Conservation (phyloP, 1,140 invertebrate species). For the Tetramorium alpestre region DNA sequence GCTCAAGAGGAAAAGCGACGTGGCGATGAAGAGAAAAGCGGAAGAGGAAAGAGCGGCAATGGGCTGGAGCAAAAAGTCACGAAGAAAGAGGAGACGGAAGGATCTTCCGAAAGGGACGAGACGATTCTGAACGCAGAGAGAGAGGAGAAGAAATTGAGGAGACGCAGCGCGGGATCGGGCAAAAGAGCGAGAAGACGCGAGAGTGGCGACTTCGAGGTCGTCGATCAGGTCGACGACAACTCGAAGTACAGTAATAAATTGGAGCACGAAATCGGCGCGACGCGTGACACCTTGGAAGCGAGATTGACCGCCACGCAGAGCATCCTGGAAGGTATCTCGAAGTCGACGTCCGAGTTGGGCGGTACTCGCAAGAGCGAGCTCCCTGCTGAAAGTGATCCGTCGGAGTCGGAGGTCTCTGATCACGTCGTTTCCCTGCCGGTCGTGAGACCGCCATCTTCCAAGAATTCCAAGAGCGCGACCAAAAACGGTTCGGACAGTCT, state of each 20-base stretch:
- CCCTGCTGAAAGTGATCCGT: constrained; percentile 7
- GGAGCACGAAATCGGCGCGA: not conserved
- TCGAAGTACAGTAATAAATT: constrained; percentile 4
- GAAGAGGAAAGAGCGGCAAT: not conserved
- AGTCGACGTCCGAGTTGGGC: constrained; percentile 44
- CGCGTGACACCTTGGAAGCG: constrained; percentile 67
- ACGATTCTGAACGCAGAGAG: not conserved
- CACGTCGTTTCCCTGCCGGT: constrained; percentile 75
- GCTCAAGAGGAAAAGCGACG: not conserved
- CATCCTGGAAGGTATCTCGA: constrained; percentile 76
- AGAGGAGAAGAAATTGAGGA: not conserved
- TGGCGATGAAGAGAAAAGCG: not conserved
- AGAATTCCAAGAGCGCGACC: constrained; percentile 59
- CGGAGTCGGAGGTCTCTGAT: constrained; percentile 29
- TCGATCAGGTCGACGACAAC: not conserved
- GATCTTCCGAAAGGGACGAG: not conserved
- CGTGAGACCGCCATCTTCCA: constrained; percentile 72
- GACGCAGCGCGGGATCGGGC: not conserved
- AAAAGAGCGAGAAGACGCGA: constrained; percentile 34
- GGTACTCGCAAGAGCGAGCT: constrained; percentile 47
- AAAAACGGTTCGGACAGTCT: constrained; percentile 69
- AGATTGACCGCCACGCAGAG: constrained; percentile 77
- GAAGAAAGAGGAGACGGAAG: not conserved
- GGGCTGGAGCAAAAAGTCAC: not conserved
- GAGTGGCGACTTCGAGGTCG: not conserved